phyloP scores from a whole-genome alignment of 1,140 invertebrate species.

The Elymnias hypermnestra region DNA sequence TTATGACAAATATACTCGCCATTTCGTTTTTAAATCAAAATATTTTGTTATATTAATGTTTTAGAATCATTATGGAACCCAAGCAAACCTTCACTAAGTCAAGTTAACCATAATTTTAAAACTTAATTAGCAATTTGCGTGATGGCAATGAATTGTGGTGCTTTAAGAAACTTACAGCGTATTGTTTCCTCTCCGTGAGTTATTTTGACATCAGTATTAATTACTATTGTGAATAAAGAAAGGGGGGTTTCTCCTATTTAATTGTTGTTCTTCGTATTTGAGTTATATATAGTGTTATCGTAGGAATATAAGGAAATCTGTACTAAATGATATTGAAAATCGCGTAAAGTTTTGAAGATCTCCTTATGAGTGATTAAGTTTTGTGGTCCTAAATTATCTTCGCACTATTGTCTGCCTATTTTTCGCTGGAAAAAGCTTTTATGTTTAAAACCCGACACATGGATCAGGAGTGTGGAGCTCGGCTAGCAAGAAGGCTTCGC shows the following conservation, averaged over 20 bases:
- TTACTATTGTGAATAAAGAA: not conserved
- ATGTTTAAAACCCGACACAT: too few relatives aligned
- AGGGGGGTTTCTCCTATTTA: not conserved
- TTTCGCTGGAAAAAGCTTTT: too few relatives aligned
- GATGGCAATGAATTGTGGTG: not conserved
- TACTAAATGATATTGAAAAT: too few relatives aligned
- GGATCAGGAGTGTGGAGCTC: too few relatives aligned
- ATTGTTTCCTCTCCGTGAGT: slow-evolving; percentile 6
- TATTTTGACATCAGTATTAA: not conserved
- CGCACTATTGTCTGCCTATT: too few relatives aligned
- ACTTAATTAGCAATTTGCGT: slow-evolving; percentile 2
- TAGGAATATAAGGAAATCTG: too few relatives aligned
- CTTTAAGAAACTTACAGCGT: not conserved
- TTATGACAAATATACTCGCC: too few relatives aligned
- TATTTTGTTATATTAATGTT: not conserved
- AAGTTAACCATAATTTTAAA: not conserved
- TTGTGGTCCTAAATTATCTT: too few relatives aligned
- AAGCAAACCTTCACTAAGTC: not conserved
- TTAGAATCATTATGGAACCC: not conserved
- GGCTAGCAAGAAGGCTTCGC: too few relatives aligned
- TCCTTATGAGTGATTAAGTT: too few relatives aligned
- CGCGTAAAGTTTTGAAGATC: too few relatives aligned
- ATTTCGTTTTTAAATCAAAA: too few relatives aligned
- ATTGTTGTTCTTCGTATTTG: not conserved
- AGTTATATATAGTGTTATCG: not conserved